Evolutionary conservation across 2,888 invertebrate species (phyloP), one percentile per base, ranked within the genome.

Genomic region (Lysandra coridon): DNA sequence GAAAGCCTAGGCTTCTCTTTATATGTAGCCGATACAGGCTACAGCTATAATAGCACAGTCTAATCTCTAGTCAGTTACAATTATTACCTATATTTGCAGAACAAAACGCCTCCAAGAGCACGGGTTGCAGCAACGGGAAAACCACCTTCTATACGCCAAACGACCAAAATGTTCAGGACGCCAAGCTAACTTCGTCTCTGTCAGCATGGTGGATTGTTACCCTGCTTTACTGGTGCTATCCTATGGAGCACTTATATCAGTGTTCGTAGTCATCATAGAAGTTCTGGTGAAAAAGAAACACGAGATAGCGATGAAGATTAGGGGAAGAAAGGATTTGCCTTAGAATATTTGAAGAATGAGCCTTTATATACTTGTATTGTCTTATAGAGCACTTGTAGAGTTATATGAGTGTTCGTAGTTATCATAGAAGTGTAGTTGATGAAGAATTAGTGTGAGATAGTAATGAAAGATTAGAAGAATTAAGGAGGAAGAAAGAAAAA

Each of bases 141-240:
- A 95, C 91, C 85, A 86, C 75, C 88, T 95, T 76, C 89, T 96
- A 49, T 97, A 96, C 85, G 95, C 96, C 44, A 95, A 95, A 80
- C 95, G 95, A 83, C 97, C 97, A 0, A 91, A 91, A 81, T 97
- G 97, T 83, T 89, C 91, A 0, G 95, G 95, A 6, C 96, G 96
- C 83, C 92, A 90, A 62, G 95, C 95, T 0, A 94, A 91, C 82
- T 97, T 97, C 85, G 92, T 97, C 23, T 96, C 96, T 57, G 97
- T 96, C 62, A 96, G 96, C 82, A 92, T 96, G 86, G 95, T 96
- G 0, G 96, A 96, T 84, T 96, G 95, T 82, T 95, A 95, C 84
- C 94, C 94, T 0, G 93, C 92, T 0, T 79, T 94, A 4, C 83
- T 94, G 1, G 89, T 92, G 53, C 82, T 94, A 1, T 86, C 87